phyloP scores from a whole-genome alignment of 2,888 invertebrate genomes.

The Acleris laterana region DNA sequence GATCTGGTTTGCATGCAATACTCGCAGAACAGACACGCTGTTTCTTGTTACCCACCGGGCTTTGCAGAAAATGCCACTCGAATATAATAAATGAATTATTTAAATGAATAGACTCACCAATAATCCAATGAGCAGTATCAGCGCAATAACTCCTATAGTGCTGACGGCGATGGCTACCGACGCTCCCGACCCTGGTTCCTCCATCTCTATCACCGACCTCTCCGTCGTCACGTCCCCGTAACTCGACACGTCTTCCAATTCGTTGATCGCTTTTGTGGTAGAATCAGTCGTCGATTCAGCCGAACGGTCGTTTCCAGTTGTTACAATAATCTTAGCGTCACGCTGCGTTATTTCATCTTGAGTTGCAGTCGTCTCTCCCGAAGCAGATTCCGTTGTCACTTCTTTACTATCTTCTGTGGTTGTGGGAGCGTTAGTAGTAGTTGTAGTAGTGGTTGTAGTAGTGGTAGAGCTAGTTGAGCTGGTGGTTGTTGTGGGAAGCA shows the following conservation, averaged over 20 bases:
- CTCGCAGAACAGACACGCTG: too few relatives aligned
- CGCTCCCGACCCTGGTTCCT: slow-evolving; percentile 86
- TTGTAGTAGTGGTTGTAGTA: slow-evolving; percentile 44
- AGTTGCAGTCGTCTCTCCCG: slow-evolving; percentile 43
- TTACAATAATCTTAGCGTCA: slow-evolving; percentile 52
- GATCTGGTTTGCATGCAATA: too few relatives aligned
- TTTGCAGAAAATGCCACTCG: too few relatives aligned
- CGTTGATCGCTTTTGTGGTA: slow-evolving; percentile 58
- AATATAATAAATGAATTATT: not conserved
- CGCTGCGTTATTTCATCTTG: slow-evolving; percentile 47
- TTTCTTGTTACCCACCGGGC: too few relatives aligned
- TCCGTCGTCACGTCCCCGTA: slow-evolving; percentile 69
- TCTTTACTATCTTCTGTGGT: slow-evolving; percentile 41
- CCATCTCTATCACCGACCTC: slow-evolving; percentile 59
- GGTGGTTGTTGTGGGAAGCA: slow-evolving; percentile 41
- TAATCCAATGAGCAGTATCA: slow-evolving; percentile 90
- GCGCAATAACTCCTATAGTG: slow-evolving; percentile 90
- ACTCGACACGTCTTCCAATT: slow-evolving; percentile 60
- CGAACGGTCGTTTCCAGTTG: slow-evolving; percentile 51
- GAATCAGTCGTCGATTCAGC: slow-evolving; percentile 54
- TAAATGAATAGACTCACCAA: slow-evolving; percentile 82
- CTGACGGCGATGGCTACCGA: slow-evolving; percentile 93
- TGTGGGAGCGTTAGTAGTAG: slow-evolving; percentile 38
- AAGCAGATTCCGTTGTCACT: slow-evolving; percentile 37
- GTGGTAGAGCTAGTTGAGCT: slow-evolving; percentile 45